These are phyloP conservation scores for Ophioninae sp. DNA, from an alignment of 2,888 invertebrate genomes.

Conservation along the genomic window DNA sequence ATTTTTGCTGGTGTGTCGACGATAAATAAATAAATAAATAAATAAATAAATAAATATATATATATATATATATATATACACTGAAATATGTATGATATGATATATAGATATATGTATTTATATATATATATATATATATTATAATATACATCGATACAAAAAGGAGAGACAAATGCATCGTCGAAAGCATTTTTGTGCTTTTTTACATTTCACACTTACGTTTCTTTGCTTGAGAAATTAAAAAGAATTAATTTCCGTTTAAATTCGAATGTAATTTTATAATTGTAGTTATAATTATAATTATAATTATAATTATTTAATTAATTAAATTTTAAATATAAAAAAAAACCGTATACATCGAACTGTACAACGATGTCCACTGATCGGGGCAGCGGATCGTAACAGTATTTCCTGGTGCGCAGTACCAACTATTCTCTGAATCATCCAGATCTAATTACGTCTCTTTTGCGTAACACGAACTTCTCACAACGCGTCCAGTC, in stretches of 20 bases:
- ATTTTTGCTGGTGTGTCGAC: not conserved
- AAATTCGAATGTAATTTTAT: too few relatives aligned
- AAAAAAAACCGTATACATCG: slow-evolving; percentile 36
- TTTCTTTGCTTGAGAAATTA: slow-evolving; percentile 29
- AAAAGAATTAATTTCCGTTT: too few relatives aligned
- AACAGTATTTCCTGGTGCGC: slow-evolving; percentile 3
- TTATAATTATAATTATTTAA: too few relatives aligned
- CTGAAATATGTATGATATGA: too few relatives aligned
- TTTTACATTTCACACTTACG: slow-evolving; percentile 23
- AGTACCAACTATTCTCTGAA: slow-evolving; percentile 4
- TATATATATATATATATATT: not conserved
- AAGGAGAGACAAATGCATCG: slow-evolving; percentile 38
- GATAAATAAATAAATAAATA: not conserved
- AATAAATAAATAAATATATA: not conserved
- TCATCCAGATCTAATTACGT: slow-evolving; percentile 10
- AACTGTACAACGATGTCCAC: slow-evolving; percentile 21
- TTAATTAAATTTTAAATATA: too few relatives aligned
- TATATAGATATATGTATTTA: not conserved
- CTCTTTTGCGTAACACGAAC: slow-evolving; percentile 1
- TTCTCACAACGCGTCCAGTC: not conserved
- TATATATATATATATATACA: slow-evolving; percentile 29
- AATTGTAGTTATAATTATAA: too few relatives aligned
- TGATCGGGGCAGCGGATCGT: not conserved
- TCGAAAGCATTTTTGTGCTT: slow-evolving; percentile 24
- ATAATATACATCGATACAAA: slow-evolving; percentile 56